phyloP scores from a whole-genome alignment of 2,888 invertebrate species.

The Ectropis crepuscularia region DNA sequence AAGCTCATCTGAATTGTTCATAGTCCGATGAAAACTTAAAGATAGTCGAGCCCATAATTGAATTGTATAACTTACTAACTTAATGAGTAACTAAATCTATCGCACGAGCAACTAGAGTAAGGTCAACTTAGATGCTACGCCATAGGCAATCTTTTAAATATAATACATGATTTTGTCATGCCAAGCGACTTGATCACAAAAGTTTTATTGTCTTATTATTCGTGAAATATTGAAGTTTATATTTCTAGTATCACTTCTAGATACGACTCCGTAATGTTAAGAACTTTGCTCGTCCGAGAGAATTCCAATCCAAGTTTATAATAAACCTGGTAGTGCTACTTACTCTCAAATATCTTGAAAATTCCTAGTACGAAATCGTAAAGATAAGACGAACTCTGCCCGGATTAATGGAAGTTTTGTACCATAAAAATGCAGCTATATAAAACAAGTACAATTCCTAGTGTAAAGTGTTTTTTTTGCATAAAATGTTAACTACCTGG shows the following conservation, averaged over 20 bases:
- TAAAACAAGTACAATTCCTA: background rate
- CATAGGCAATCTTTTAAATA: constrained; percentile 5
- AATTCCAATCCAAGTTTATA: constrained; percentile 28
- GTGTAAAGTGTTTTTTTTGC: no score
- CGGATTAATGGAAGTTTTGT: constrained; percentile 13
- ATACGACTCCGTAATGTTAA: constrained; percentile 13
- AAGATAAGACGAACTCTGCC: constrained; percentile 7
- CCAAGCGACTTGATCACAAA: constrained; percentile 30
- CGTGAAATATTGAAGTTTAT: constrained; percentile 34
- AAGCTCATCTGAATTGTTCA: no score
- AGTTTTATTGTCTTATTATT: constrained; percentile 34
- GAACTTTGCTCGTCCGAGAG: constrained; percentile 21
- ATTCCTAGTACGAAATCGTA: constrained; percentile 16
- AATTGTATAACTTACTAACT: no score
- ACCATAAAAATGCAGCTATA: constrained; percentile 5
- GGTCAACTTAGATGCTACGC: no score
- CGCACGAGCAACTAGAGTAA: no score
- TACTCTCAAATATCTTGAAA: constrained; percentile 11
- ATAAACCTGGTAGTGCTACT: constrained; percentile 17
- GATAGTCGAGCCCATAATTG: no score
- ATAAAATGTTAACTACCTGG: no score
- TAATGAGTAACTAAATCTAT: no score
- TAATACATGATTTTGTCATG: constrained; percentile 22
- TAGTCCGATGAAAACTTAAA: no score
- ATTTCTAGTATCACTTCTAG: constrained; percentile 16